Conservation (phyloP, 2,797 vertebrate species). For the Monodelphis domestica region DNA sequence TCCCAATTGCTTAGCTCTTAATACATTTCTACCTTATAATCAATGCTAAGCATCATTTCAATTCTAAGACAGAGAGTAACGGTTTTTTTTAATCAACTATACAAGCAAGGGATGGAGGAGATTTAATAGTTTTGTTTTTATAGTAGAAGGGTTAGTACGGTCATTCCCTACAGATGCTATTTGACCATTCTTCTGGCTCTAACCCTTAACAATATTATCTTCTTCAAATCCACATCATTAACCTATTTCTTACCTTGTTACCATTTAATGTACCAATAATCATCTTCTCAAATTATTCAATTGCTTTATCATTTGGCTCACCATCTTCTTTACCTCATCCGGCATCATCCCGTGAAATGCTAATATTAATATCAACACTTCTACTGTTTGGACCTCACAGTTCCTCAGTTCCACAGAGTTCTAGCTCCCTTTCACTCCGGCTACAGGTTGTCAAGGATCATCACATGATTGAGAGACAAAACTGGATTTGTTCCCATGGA, state of each 20-base stretch:
- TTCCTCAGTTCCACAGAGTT: background rate
- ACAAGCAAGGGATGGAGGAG: too few relatives aligned
- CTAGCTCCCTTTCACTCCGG: background rate
- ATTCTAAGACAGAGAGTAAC: too few relatives aligned
- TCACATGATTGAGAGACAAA: background rate
- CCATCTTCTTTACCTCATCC: background rate
- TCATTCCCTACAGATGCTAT: too few relatives aligned
- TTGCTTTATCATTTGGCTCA: background rate
- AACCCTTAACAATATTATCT: background rate
- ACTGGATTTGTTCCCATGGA: background rate
- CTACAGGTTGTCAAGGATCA: background rate
- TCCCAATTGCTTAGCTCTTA: too few relatives aligned
- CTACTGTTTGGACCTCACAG: background rate
- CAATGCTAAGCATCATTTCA: too few relatives aligned
- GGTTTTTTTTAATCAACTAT: too few relatives aligned
- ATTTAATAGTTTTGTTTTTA: too few relatives aligned
- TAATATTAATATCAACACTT: background rate
- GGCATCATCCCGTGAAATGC: background rate
- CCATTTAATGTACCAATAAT: background rate
- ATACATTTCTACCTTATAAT: too few relatives aligned
- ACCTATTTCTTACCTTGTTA: background rate
- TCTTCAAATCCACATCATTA: background rate
- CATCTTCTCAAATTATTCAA: background rate
- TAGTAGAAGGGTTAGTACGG: too few relatives aligned
- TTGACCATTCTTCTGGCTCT: too few relatives aligned